phyloP scores from a whole-genome alignment of 2,113 vertebrate genomes.

The Forbesichthys agassizii region DNA sequence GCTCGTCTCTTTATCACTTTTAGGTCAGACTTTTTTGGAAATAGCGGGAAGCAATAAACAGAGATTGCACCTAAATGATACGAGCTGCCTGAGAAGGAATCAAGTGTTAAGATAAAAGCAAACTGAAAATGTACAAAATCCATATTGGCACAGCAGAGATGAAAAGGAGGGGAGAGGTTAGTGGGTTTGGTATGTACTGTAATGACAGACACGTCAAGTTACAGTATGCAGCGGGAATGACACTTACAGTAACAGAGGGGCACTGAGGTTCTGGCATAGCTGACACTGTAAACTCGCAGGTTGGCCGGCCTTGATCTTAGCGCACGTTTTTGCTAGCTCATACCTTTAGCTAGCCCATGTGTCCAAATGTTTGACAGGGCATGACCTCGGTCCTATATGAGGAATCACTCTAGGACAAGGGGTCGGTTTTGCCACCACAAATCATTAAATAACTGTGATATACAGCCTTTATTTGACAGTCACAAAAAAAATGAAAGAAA shows the following conservation, averaged over 20 bases:
- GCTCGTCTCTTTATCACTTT: conserved; percentile 14
- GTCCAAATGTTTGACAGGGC: conserved; percentile 21
- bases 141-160: background rate
- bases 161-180: no score
- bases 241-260: background rate
- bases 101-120: background rate
- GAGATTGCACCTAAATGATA: conserved; percentile 19
- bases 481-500: no score
- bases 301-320: conserved; percentile 40
- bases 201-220: conserved; percentile 8
- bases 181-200: background rate
- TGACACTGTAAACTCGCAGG: conserved; percentile 22
- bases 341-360: background rate
- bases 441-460: no score
- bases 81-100: conserved; percentile 22
- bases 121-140: background rate
- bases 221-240: conserved; percentile 4
- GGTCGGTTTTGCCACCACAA: conserved; percentile 15
- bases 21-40: conserved; percentile 16
- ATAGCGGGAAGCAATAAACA: conserved; percentile 26
- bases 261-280: conserved; percentile 25
- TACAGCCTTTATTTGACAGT: no score
- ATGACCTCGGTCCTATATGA: conserved; percentile 11
- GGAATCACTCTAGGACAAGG: conserved; percentile 8
- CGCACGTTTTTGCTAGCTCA: conserved; percentile 2